A percentile compares a stretch with the other conserved stretches of the same genome.
Conservation (phyloP, 2,113 vertebrate species). For the Larimichthys polyactis region DNA sequence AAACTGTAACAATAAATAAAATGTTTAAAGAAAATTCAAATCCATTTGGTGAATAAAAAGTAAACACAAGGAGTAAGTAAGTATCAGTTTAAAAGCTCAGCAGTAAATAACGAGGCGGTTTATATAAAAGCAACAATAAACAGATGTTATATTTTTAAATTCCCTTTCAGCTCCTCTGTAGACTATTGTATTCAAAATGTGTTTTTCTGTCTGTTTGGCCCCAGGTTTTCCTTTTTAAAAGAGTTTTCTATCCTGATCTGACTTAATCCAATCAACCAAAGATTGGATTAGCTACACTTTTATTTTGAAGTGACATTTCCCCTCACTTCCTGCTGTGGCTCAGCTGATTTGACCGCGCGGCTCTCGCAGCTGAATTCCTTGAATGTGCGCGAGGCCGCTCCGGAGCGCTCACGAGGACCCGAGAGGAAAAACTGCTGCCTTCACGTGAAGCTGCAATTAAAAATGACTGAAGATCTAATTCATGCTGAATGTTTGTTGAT, state of each 20-base stretch:
- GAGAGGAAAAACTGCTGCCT: not conserved
- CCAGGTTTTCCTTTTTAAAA: not conserved
- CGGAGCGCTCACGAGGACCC: not conserved
- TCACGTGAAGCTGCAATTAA: not conserved
- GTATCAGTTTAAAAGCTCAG: too few relatives aligned
- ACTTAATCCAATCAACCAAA: not conserved
- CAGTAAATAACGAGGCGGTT: too few relatives aligned
- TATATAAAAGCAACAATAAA: too few relatives aligned
- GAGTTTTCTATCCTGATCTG: not conserved
- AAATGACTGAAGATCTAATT: too few relatives aligned
- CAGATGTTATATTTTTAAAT: too few relatives aligned
- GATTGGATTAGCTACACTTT: not conserved
- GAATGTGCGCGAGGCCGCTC: slow-evolving; percentile 22
- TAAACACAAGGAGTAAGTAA: too few relatives aligned
- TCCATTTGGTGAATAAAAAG: too few relatives aligned
- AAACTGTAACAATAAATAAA: too few relatives aligned
- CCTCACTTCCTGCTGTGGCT: not conserved
- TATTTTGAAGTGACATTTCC: slow-evolving; percentile 16
- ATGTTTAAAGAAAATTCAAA: too few relatives aligned
- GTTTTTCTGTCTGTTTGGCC: not conserved
- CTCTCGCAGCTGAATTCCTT: slow-evolving; percentile 45
- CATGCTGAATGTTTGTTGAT: too few relatives aligned
- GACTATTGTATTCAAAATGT: not conserved
- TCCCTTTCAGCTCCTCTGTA: too few relatives aligned
- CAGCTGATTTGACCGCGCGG: not conserved